Evolutionary conservation across 2,888 invertebrate genomes (phyloP), one percentile per base, ranked within the genome.

Genomic region (Diaphora mendica): DNA sequence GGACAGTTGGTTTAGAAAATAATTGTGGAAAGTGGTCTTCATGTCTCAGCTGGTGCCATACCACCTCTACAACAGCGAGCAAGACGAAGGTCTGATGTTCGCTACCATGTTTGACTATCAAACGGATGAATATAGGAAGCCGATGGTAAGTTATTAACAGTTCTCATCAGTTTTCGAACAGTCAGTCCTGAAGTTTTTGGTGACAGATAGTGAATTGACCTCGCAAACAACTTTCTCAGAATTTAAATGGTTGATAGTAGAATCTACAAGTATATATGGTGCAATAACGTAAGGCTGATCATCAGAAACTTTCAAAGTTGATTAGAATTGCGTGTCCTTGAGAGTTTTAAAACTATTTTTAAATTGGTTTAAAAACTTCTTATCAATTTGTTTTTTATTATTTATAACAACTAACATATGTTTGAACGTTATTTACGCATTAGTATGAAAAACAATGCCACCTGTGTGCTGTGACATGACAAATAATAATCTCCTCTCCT

Each of bases 41-140:
- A 96, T 96, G 96, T 96, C 96, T 95, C 96, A 96, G 94, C 91
- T 96, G 96, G 96, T 96, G 94, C 96, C 96, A 77, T 96, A 94
- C 88, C 91, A 95, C 89, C 90, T 92, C 78, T 85, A 90, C 87
- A 94, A 88, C 91, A 86, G 94, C 93, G 96, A 96, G 88, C 95
- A 94, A 88, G 96, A 96, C 93, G 96, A 96, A 86, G 93, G 95
- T 94, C 95, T 96, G 67, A 95, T 96, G 95, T 95, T 95, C 92
- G 94, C 95, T 83, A 96, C 96, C 80, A 96, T 96, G 96, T 96
- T 96, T 89, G 96, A 96, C 77, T 95, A 94, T 88, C 96, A 95
- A 86, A 89, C 91, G 82, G 95, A 96, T 82, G 95, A 95, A 78
- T 93, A 93, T 86, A 92, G 89, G 83, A 95, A 95, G 82, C 91